Percentiles rank a stretch among this genome's conserved stretches.
phyloP scores from a whole-genome alignment of 2,113 vertebrate genomes.

The Phalacrocorax brasilianus region DNA sequence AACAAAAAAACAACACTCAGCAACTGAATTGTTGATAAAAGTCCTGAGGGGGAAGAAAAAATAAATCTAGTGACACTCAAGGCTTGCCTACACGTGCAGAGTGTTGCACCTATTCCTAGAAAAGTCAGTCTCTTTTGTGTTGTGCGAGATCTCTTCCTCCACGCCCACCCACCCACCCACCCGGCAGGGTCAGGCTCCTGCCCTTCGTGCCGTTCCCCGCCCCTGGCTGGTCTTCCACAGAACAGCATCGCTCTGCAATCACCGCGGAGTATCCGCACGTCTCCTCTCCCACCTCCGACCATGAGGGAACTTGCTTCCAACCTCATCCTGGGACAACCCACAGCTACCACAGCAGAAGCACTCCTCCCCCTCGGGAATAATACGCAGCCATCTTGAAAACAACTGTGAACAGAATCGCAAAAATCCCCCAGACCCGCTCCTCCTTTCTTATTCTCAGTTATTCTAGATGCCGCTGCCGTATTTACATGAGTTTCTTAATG shows the following conservation, averaged over 20 bases:
- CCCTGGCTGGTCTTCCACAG: not conserved
- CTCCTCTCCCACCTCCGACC: not conserved
- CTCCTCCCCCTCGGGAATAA: not conserved
- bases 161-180: not conserved
- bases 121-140: not conserved
- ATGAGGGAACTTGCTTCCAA: not conserved
- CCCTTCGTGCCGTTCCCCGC: not conserved
- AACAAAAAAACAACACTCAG: not conserved
- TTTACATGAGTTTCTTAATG: not conserved
- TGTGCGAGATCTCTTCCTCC: not conserved
- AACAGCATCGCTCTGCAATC: rapidly evolving
- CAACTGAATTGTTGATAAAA: not conserved
- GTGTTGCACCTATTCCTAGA: not conserved
- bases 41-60: not conserved
- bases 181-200: not conserved
- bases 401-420: not conserved
- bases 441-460: not conserved
- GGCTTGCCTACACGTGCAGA: not conserved
- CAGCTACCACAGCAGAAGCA: not conserved
- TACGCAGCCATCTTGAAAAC: rapidly evolving
- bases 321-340: not conserved
- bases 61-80: not conserved
- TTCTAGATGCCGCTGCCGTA: not conserved
- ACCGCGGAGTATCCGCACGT: no score
- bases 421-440: not conserved